These are phyloP conservation scores for Oithona nana DNA, from an alignment of 2,888 invertebrate genomes.

Conservation along the genomic window DNA sequence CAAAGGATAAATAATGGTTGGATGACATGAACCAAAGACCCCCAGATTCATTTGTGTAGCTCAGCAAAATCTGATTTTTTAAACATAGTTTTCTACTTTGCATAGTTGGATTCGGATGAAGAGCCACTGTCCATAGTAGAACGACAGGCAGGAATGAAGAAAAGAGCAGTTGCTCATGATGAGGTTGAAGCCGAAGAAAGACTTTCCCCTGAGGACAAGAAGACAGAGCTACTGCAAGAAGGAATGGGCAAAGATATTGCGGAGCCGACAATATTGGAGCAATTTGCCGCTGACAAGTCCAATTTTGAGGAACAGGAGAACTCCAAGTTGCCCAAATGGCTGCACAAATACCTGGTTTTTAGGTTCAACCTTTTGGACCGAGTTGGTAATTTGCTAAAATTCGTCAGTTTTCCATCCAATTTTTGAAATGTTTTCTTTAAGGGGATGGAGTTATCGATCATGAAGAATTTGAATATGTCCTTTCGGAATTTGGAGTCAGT, in stretches of 20 bases:
- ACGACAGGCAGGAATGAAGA: not conserved
- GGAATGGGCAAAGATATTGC: not conserved
- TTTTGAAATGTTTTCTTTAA: not conserved
- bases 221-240: too few species aligned
- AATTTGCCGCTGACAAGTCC: conserved; percentile 2
- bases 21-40: too few species aligned
- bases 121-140: not conserved
- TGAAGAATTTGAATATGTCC: conserved; percentile 15
- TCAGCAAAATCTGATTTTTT: too few species aligned
- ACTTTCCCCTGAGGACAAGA: not conserved
- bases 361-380: conserved; percentile 13
- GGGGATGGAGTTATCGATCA: conserved; percentile 9
- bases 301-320: not conserved
- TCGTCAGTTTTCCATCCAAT: not conserved
- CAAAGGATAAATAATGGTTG: too few species aligned
- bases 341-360: conserved; percentile 12
- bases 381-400: not conserved
- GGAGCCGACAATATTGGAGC: not conserved
- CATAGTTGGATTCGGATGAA: conserved; percentile 1
- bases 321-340: conserved; percentile 10
- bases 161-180: not conserved
- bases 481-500: conserved; percentile 14
- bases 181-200: not conserved
- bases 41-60: too few species aligned
- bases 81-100: too few species aligned